Evolutionary conservation across 2,888 invertebrate species (phyloP).

Genomic region (Dermolepida albohirtum): DNA sequence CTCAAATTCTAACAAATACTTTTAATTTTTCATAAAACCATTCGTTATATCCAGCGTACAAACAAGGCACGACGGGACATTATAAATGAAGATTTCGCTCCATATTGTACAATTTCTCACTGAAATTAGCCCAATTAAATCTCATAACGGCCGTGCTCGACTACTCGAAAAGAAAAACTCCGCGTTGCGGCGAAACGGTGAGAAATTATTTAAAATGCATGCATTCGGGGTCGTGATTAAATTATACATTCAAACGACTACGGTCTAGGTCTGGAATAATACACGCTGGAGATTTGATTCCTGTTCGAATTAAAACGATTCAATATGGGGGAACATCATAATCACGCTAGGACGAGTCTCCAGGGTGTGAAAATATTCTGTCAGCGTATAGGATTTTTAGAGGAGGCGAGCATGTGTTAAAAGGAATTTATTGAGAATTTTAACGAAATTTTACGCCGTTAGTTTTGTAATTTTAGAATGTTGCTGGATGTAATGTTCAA

Average conservation of each 20-base stretch:
- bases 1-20: slow-evolving; percentile 1
- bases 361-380: not conserved
- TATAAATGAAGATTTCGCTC: slow-evolving; percentile 22
- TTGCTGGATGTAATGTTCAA: no score
- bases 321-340: not conserved
- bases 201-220: slow-evolving; percentile 32
- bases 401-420: not conserved
- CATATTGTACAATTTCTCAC: slow-evolving; percentile 28
- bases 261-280: not conserved
- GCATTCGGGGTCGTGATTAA: slow-evolving; percentile 21
- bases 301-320: slow-evolving; percentile 5
- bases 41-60: not conserved
- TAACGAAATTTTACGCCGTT: no score
- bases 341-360: slow-evolving; percentile 7
- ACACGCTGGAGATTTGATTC: slow-evolving; percentile 11
- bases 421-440: no score
- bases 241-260: slow-evolving; percentile 20
- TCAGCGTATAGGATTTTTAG: slow-evolving; percentile 2
- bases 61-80: not conserved
- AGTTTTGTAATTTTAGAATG: no score
- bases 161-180: not conserved
- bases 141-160: not conserved
- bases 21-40: slow-evolving; percentile 19
- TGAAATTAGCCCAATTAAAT: slow-evolving; percentile 22
- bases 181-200: not conserved